Percentiles rank a stretch among this genome's conserved stretches.
Evolutionary conservation across 2,888 invertebrate species (phyloP).

Genomic region (Hofmannophila pseudospretella): DNA sequence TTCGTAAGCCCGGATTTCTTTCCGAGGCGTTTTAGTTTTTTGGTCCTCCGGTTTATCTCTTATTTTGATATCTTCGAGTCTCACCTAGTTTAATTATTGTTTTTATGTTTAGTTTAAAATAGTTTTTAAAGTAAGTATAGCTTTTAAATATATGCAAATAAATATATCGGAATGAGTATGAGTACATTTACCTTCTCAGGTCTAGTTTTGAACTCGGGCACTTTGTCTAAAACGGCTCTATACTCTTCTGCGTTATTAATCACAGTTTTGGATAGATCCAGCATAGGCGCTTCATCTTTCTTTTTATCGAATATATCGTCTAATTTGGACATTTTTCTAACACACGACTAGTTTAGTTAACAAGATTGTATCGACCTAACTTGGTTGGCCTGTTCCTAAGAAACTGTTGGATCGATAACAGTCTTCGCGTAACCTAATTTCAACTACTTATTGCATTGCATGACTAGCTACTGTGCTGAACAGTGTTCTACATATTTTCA

Average conservation of each 20-base stretch:
- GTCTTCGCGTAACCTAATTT: slow-evolving; percentile 45
- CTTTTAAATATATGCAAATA: no score
- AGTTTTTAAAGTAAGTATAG: no score
- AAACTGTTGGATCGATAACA: slow-evolving; percentile 55
- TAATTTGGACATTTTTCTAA: slow-evolving; percentile 76
- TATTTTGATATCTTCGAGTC: slow-evolving; percentile 86
- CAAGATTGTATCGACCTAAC: slow-evolving; percentile 50
- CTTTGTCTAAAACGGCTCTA: slow-evolving; percentile 88
- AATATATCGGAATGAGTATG: no score
- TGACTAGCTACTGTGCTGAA: slow-evolving; percentile 32
- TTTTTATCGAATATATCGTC: slow-evolving; percentile 92
- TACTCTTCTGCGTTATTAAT: slow-evolving; percentile 90
- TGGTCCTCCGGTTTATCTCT: slow-evolving; percentile 83
- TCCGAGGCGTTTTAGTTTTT: slow-evolving; percentile 85
- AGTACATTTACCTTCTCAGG: slow-evolving; percentile 92
- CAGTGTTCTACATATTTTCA: slow-evolving; percentile 24
- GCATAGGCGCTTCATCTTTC: slow-evolving; percentile 88
- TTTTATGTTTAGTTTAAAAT: neutral
- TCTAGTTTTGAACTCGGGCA: slow-evolving; percentile 93
- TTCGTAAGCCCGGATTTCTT: slow-evolving; percentile 82
- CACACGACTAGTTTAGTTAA: slow-evolving; percentile 5
- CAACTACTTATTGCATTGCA: slow-evolving; percentile 40
- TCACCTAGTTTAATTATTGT: slow-evolving; percentile 66
- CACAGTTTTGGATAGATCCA: slow-evolving; percentile 89
- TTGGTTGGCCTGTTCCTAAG: slow-evolving; percentile 25